These are phyloP conservation scores for Nycteola revayana DNA, from an alignment of 2,888 invertebrate genomes.

Conservation along the genomic window DNA sequence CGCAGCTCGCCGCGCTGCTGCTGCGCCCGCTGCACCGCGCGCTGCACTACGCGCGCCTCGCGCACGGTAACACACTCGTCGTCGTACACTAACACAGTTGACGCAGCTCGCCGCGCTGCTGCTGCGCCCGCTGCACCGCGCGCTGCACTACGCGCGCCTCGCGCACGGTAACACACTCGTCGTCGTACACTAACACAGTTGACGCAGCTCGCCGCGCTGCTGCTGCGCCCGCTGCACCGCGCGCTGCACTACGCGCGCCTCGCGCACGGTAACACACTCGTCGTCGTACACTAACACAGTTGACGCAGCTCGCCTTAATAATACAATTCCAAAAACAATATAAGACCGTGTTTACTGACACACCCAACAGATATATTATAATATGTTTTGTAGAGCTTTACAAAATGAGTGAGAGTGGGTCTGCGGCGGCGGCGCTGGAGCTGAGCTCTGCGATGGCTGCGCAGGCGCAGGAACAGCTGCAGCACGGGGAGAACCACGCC, in stretches of 20 bases:
- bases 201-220: neutral
- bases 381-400: slow-evolving; percentile 35
- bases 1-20: slow-evolving; percentile 3
- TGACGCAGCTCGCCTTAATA: no score
- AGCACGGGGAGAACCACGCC: slow-evolving; percentile 58
- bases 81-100: no score
- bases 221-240: neutral
- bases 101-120: neutral
- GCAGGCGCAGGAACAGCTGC: slow-evolving; percentile 52
- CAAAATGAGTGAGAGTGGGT: slow-evolving; percentile 75
- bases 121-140: neutral
- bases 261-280: no score
- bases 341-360: no score
- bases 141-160: neutral
- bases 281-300: neutral
- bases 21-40: neutral
- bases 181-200: neutral
- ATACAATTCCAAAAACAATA: no score
- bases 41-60: slow-evolving; percentile 10
- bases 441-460: slow-evolving; percentile 90
- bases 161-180: neutral
- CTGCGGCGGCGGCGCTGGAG: slow-evolving; percentile 80
- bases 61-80: no score
- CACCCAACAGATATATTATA: no score
- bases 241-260: neutral